Percentiles rank a stretch among this genome's conserved stretches.
Evolutionary conservation across 2,113 vertebrate species (phyloP).

Genomic region (Oryzias curvinotus): DNA sequence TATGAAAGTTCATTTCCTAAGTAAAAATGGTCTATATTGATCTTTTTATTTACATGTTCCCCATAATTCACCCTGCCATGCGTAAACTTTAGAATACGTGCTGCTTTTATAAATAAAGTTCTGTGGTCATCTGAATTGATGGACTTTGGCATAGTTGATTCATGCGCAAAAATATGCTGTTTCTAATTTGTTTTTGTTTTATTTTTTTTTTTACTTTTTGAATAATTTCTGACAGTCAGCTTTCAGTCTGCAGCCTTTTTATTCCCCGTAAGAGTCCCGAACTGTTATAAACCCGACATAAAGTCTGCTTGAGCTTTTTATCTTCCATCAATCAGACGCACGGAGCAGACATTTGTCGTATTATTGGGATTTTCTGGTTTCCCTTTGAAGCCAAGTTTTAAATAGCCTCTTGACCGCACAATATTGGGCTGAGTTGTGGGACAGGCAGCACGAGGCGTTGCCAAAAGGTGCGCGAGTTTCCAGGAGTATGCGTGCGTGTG

Average conservation of each 20-base stretch:
- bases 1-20: not conserved
- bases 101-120: conserved; percentile 29
- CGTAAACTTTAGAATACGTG: conserved; percentile 21
- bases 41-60: conserved; percentile 26
- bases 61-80: conserved; percentile 37
- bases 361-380: conserved; percentile 61
- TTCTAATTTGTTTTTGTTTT: not conserved
- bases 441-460: conserved; percentile 58
- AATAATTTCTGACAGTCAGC: conserved; percentile 22
- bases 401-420: conserved; percentile 70
- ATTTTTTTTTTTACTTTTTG: not conserved
- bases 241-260: not conserved
- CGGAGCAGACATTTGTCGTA: conserved; percentile 48
- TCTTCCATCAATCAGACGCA: conserved; percentile 48
- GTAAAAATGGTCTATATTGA: conserved; percentile 16
- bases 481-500: conserved; percentile 1
- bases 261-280: not conserved
- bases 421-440: conserved; percentile 66
- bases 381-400: conserved; percentile 64
- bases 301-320: conserved; percentile 36
- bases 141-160: not conserved
- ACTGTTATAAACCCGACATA: not conserved
- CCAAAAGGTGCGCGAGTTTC: conserved; percentile 60
- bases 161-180: conserved; percentile 4
- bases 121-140: conserved; percentile 15